phyloP scores from a whole-genome alignment of 2,888 invertebrate species.

The Conchocele bisecta region DNA sequence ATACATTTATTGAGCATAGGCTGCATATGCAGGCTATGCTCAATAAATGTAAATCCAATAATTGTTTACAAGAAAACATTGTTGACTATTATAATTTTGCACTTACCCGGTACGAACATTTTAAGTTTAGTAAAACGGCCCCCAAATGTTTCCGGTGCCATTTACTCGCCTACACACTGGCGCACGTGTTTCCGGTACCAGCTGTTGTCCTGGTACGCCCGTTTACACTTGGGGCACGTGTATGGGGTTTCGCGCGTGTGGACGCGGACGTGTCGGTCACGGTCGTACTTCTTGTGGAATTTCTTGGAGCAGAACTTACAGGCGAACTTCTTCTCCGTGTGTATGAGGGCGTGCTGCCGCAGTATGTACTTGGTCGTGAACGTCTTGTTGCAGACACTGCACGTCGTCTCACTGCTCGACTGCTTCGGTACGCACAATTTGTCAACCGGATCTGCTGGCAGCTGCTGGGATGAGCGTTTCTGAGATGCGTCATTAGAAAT shows the following conservation, averaged over 20 bases:
- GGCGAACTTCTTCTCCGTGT: conserved; percentile 52
- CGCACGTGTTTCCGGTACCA: conserved; percentile 51
- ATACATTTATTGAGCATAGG: too few relatives aligned
- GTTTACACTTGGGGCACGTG: conserved; percentile 53
- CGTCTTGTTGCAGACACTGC: conserved; percentile 49
- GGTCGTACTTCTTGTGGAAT: conserved; percentile 57
- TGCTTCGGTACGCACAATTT: too few relatives aligned
- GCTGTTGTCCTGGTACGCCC: conserved; percentile 54
- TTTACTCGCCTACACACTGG: conserved; percentile 22
- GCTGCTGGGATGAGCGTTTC: too few relatives aligned
- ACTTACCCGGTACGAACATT: too few relatives aligned
- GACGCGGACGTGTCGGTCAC: conserved; percentile 53
- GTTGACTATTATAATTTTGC: too few relatives aligned
- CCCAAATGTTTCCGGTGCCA: too few relatives aligned
- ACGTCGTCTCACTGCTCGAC: conserved; percentile 51
- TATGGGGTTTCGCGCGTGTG: conserved; percentile 61
- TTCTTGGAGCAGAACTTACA: conserved; percentile 59
- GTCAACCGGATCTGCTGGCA: too few relatives aligned
- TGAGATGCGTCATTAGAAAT: too few relatives aligned
- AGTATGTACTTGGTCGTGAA: conserved; percentile 56
- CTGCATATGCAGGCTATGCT: too few relatives aligned
- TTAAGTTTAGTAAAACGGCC: too few relatives aligned
- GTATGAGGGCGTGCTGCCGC: conserved; percentile 51
- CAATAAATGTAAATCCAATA: too few relatives aligned
- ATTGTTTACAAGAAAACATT: too few relatives aligned